Percentiles rank a stretch among this genome's conserved stretches.
Conservation (phyloP, 2,888 invertebrate genomes). For the Dasypogon diadema region DNA sequence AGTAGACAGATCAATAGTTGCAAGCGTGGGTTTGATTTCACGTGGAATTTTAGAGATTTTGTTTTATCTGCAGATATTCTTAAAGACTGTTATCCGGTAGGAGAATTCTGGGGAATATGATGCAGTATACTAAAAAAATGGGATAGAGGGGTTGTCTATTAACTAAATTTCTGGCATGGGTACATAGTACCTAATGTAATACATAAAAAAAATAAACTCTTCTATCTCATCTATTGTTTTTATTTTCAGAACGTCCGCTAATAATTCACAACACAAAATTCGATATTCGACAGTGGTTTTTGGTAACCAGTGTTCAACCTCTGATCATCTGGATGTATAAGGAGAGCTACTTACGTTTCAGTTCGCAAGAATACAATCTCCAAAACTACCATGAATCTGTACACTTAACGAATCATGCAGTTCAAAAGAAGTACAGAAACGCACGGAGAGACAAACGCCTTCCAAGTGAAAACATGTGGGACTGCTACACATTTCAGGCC, state of each 20-base stretch:
- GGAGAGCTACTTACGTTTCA: constrained; percentile 92
- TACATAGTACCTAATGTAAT: no score
- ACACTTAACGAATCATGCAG: constrained; percentile 93
- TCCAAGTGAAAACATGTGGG: constrained; percentile 97
- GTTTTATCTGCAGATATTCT: no score
- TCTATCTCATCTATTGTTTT: no score
- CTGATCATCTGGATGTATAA: constrained; percentile 93
- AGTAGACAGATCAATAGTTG: no score
- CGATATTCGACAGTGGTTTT: constrained; percentile 95
- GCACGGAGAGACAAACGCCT: constrained; percentile 78
- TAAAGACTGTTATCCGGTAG: no score
- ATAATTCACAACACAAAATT: constrained; percentile 92
- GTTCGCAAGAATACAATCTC: constrained; percentile 88
- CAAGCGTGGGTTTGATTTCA: no score
- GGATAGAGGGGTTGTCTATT: no score
- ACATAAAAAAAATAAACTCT: no score
- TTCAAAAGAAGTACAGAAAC: constrained; percentile 89
- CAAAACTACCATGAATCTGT: constrained; percentile 92
- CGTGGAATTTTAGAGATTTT: no score
- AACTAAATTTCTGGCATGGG: no score
- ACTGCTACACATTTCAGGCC: constrained; percentile 82
- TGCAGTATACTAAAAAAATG: no score
- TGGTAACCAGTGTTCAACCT: constrained; percentile 91
- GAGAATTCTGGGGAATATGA: no score
- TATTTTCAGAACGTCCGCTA: constrained; percentile 90